Evolutionary conservation across 2,113 vertebrate species (phyloP).

Genomic region (Ammodramus savannarum): DNA sequence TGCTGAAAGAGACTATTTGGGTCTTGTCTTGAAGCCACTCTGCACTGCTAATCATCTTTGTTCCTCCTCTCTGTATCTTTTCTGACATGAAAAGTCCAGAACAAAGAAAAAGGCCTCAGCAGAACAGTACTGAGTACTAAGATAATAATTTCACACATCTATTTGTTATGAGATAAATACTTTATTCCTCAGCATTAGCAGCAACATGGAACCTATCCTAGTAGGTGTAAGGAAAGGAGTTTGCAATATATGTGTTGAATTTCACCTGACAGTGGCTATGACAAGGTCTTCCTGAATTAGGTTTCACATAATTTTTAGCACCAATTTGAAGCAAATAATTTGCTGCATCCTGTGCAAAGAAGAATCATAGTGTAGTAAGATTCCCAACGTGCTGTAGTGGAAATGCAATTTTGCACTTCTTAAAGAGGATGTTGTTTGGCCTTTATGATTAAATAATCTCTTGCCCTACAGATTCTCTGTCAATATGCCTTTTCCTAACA

Average conservation of each 20-base stretch:
- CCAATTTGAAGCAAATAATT: not conserved
- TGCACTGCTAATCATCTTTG: accelerated
- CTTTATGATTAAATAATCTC: not conserved
- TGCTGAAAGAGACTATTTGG: not conserved
- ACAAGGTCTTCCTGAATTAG: not conserved
- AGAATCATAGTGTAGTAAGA: not conserved
- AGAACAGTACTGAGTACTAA: not conserved
- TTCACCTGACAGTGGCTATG: not conserved
- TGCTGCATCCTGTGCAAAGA: not conserved
- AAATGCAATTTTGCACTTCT: not conserved
- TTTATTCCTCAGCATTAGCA: not conserved
- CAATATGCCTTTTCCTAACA: not conserved
- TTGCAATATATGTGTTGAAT: not conserved
- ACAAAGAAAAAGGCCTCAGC: not conserved
- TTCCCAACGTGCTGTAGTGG: not conserved
- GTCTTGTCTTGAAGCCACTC: not conserved
- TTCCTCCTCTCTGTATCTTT: not conserved
- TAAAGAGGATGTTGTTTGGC: not conserved
- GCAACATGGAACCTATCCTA: not conserved
- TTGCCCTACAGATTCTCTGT: not conserved
- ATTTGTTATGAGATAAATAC: not conserved
- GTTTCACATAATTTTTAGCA: not conserved
- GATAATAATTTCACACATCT: not conserved
- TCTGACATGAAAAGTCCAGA: not conserved
- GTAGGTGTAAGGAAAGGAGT: not conserved